phyloP scores from a whole-genome alignment of 1,140 invertebrate genomes.

The Scaptomyza graminum region DNA sequence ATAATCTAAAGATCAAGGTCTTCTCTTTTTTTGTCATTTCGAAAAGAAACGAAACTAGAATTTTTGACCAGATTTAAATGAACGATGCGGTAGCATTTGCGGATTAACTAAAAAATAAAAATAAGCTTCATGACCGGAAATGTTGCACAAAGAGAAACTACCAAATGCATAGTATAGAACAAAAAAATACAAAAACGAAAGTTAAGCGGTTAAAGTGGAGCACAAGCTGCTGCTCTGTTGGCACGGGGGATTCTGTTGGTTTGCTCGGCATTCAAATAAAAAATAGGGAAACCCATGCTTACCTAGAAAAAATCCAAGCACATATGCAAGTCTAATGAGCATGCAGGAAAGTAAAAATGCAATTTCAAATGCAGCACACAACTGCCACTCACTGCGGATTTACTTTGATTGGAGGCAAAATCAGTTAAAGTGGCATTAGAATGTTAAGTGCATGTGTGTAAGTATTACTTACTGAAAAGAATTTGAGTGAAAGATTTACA shows the following conservation, averaged over 20 bases:
- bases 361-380: constrained; percentile 29
- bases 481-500: background rate
- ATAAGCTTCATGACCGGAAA: constrained; percentile 18
- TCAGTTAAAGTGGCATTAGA: constrained; percentile 21
- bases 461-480: background rate
- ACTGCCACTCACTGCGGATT: constrained; percentile 26
- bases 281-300: background rate
- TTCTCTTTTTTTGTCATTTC: constrained; percentile 78
- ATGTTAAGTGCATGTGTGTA: background rate
- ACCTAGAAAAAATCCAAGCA: constrained; percentile 6
- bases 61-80: constrained; percentile 33
- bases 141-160: constrained; percentile 16
- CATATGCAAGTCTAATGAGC: constrained; percentile 40
- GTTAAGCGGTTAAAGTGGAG: constrained; percentile 35
- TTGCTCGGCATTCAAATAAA: background rate
- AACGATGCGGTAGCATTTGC: constrained; percentile 23
- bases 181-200: constrained; percentile 17
- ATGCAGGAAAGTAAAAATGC: constrained; percentile 14
- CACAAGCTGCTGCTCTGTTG: constrained; percentile 24
- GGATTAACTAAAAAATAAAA: constrained; percentile 12
- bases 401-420: constrained; percentile 28
- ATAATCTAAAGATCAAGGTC: constrained; percentile 81
- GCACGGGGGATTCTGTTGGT: constrained; percentile 17
- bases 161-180: background rate
- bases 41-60: constrained; percentile 45